Evolutionary conservation across 1,140 invertebrate species (phyloP), one percentile per base, ranked within the genome.

Genomic region (Polypedilum vanderplanki): DNA sequence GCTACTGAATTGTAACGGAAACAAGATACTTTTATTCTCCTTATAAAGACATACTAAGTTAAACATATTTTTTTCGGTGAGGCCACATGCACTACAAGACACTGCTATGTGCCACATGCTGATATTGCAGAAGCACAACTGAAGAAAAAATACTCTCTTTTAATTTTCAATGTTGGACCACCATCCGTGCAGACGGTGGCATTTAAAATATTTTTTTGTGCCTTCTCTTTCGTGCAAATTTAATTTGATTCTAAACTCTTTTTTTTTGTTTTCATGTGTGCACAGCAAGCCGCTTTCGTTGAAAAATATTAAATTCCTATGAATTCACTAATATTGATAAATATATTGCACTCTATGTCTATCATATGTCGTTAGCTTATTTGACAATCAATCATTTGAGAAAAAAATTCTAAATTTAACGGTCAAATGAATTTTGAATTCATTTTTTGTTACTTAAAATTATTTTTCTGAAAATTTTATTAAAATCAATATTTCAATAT

Each of bases 1-100:
- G 46, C 46, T 57, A n/a, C 46, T 57, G 46, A 57, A 57, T 57
- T 57, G 46, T 57, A 57, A 15, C 46, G 46, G 46, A 57, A 15
- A 57, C 15, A n/a, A 12, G 8, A n/a, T n/a, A n/a, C n/a, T 57
- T 57, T 46, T 46, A 12, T 15, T 57, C 24, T 1, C 24, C 24
- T 33, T 33, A 33, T 33, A 33, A 33, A 33, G 24, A 33, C 24
- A 33, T 33, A n/a, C n/a, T n/a, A 33, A 33, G 46, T 46, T 7
- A n/a, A 57, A 57, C 2, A 57, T 12, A n/a, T 15, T 57, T n/a
- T 57, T 57, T 57, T 46, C 41, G 15, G 46, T 57, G 24, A 57
- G 12, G 3, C n/a, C 46, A 57, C 46, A 57, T n/a, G n/a, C 46
- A n/a, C 46, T n/a, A 57, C 24, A 33, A 33, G 24, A 33, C 24